Base-by-base conservation (phyloP, 2,113 vertebrate species). In the Brienomyrus brachyistius region DNA sequence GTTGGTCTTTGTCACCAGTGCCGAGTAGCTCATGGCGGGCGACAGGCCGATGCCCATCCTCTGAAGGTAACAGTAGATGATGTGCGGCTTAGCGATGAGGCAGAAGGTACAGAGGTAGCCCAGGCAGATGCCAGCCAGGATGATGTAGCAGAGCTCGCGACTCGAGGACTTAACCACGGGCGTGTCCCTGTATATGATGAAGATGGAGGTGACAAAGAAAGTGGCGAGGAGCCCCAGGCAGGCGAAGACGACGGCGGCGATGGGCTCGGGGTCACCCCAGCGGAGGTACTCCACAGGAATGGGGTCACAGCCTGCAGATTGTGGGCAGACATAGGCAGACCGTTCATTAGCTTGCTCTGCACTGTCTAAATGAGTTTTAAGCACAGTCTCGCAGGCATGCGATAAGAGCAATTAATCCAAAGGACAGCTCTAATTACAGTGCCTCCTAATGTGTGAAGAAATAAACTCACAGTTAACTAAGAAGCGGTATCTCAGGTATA, bases 151-250 rank as follows among this genome's bases (percentile, higher is more conserved):
- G 88, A 99, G 97, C 91, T 99, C 98, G 47, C 98, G 94, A 91
- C 98, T 99, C 62, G 98, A 99, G 1, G 98, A 99, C 92, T 99
- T 99, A 92, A 99, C 98, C 11, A 99, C 98, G 0, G 98, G 98
- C 0, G 98, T 99, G 74, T 99, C 98, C 0, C 98, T 96, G 92
- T 97, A 99, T 94, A 98, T 96, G 92, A 99, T 97, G 93, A 99
- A 99, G 91, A 99, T 91, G 0, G 95, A 95, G 2, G 97, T 99
- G 87, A 99, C 98, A 89, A 99, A 99, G 90, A 99, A 95, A 0
- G 98, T 99, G 88, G 97, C 97, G 94, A 99, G 93, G 15, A 99
- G 95, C 43, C 98, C 98, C 0, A 99, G 95, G 91, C 98, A 99
- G 92, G 98, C 96, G 90, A 99, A 99, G 88, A 98, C 98, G 87